Conservation (phyloP, 2,113 vertebrate genomes). For the Gallinago jamesoni region DNA sequence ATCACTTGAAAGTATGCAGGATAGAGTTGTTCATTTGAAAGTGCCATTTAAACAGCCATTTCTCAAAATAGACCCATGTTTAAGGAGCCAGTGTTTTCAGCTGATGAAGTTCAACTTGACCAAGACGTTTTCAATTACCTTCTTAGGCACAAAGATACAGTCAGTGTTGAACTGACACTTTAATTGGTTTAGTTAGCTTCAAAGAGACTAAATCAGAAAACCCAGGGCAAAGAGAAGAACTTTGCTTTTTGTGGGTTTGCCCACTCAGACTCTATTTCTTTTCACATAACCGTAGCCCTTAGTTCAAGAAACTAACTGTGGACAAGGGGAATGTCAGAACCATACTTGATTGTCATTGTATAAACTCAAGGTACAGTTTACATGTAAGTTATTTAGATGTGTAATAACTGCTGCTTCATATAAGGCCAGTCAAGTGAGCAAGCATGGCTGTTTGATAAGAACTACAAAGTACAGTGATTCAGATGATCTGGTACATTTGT, state of each 20-base stretch:
- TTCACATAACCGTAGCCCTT: not conserved
- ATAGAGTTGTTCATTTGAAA: not conserved
- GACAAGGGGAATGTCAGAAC: not conserved
- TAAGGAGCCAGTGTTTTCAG: not conserved
- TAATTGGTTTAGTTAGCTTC: not conserved
- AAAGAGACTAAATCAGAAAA: not conserved
- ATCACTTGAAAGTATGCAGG: not conserved
- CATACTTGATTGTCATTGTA: not conserved
- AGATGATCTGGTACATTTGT: not conserved
- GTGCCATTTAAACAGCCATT: not conserved
- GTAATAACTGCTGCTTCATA: not conserved
- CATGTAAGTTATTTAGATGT: not conserved
- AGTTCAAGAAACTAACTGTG: not conserved
- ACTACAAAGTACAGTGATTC: not conserved
- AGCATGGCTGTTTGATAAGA: not conserved
- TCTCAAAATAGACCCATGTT: not conserved
- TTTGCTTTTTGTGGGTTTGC: not conserved
- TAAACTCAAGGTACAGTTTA: not conserved
- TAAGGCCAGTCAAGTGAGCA: rapidly evolving
- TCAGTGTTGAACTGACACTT: not conserved
- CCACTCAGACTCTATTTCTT: not conserved
- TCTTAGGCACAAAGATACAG: not conserved
- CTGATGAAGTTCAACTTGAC: not conserved
- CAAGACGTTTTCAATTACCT: not conserved
- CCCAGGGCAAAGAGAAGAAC: not conserved